Evolutionary conservation across 1,140 invertebrate species (phyloP).

Genomic region (Halotydeus destructor): DNA sequence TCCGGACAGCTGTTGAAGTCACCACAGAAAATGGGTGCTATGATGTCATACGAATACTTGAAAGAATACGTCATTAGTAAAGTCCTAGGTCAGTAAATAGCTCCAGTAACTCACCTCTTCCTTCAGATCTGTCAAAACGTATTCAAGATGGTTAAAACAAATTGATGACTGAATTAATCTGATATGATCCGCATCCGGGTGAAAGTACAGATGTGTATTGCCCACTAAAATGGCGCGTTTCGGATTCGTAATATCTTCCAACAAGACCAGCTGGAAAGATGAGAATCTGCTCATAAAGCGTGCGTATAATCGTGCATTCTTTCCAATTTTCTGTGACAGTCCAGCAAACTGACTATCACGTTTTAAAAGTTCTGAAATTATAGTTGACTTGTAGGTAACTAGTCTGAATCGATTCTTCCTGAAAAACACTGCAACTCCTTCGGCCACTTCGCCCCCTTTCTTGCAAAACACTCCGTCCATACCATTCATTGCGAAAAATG

Average conservation of each 20-base stretch:
- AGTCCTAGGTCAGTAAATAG: constrained; percentile 3
- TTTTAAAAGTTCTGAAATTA: not conserved
- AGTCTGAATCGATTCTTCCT: constrained; percentile 23
- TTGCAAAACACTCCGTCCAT: constrained; percentile 38
- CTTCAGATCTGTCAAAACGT: constrained; percentile 33
- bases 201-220: constrained; percentile 81
- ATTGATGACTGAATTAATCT: constrained; percentile 39
- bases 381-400: not conserved
- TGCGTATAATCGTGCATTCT: constrained; percentile 34
- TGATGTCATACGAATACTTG: constrained; percentile 31
- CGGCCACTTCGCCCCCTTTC: constrained; percentile 41
- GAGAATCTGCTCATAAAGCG: constrained; percentile 20
- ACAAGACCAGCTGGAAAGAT: constrained; percentile 30
- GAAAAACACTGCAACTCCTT: constrained; percentile 61
- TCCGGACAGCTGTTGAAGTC: constrained; percentile 71
- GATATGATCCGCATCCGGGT: constrained; percentile 66
- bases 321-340: constrained; percentile 36
- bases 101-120: constrained; percentile 3
- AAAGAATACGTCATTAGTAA: constrained; percentile 18
- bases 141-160: constrained; percentile 22
- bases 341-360: constrained; percentile 25
- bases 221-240: constrained; percentile 35
- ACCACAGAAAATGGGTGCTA: constrained; percentile 49
- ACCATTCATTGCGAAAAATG: constrained; percentile 33
- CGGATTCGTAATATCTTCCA: constrained; percentile 37